Conservation (phyloP, 2,888 invertebrate species). For the Ecdyonurus torrentis region DNA sequence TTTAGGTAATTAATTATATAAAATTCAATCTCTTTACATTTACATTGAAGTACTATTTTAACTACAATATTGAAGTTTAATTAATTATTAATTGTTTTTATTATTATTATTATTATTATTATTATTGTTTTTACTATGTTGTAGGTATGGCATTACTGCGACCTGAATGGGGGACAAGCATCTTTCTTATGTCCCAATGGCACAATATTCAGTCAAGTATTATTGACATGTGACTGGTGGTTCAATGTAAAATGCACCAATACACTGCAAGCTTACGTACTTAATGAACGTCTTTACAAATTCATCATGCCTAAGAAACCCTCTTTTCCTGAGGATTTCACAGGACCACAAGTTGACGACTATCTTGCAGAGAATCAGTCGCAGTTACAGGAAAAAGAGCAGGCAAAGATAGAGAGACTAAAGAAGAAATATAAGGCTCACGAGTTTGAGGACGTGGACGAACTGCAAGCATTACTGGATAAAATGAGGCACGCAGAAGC, state of each 20-base stretch:
- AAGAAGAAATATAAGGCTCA: slow-evolving; percentile 6
- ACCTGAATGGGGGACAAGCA: slow-evolving; percentile 76
- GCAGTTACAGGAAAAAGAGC: slow-evolving; percentile 7
- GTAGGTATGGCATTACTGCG: slow-evolving; percentile 85
- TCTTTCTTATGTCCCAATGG: slow-evolving; percentile 82
- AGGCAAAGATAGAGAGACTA: slow-evolving; percentile 3
- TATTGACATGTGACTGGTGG: slow-evolving; percentile 84
- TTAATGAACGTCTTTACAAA: slow-evolving; percentile 77
- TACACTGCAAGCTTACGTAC: slow-evolving; percentile 68
- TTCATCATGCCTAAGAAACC: slow-evolving; percentile 73
- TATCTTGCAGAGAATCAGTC: slow-evolving; percentile 4
- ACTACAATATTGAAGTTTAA: too few relatives aligned
- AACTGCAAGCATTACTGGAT: neutral
- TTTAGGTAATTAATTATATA: too few relatives aligned
- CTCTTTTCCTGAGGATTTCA: slow-evolving; percentile 79
- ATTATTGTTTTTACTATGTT: slow-evolving; percentile 13
- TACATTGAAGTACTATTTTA: too few relatives aligned
- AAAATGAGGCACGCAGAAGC: neutral
- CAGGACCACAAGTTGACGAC: slow-evolving; percentile 69
- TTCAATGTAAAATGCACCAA: slow-evolving; percentile 75
- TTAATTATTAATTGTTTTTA: too few relatives aligned
- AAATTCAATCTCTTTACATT: too few relatives aligned
- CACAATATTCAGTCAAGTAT: slow-evolving; percentile 79
- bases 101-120: too few relatives aligned
- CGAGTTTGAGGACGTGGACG: slow-evolving; percentile 1